Percentiles rank a stretch among this genome's conserved stretches.
Evolutionary conservation across 2,797 vertebrate genomes (phyloP).

Genomic region (Dryobates pubescens): DNA sequence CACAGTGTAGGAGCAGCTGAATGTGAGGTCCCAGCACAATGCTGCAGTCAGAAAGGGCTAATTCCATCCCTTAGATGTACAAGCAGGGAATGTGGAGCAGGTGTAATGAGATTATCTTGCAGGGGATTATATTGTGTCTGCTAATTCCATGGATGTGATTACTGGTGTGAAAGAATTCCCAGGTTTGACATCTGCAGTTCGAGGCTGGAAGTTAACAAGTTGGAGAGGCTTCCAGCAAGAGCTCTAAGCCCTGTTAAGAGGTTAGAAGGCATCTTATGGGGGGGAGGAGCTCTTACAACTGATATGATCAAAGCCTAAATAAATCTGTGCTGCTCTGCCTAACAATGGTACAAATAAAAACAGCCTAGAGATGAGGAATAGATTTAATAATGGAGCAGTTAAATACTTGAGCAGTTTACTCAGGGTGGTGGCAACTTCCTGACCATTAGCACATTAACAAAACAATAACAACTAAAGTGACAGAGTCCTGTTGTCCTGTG

Average conservation of each 20-base stretch:
- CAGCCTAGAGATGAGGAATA: not conserved
- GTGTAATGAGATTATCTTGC: constrained; percentile 36
- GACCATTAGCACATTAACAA: constrained; percentile 20
- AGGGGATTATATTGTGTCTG: not conserved
- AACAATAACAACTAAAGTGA: constrained; percentile 13
- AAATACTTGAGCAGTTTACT: constrained; percentile 33
- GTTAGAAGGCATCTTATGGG: not conserved
- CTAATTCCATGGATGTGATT: constrained; percentile 26
- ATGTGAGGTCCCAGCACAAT: not conserved
- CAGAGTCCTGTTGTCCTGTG: constrained; percentile 27
- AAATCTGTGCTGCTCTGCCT: not conserved
- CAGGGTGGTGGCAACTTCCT: constrained; percentile 14
- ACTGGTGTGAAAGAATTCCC: not conserved
- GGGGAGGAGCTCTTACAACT: not conserved
- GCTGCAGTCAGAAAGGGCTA: not conserved
- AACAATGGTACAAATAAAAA: not conserved
- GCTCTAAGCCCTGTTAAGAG: not conserved
- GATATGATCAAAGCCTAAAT: not conserved
- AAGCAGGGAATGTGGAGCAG: not conserved
- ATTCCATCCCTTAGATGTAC: not conserved
- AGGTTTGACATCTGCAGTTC: not conserved
- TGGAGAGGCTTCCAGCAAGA: not conserved
- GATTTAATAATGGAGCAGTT: not conserved
- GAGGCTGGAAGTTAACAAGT: not conserved
- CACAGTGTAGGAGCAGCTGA: not conserved